phyloP scores from a whole-genome alignment of 2,113 vertebrate species.

The Ameiurus melas region DNA sequence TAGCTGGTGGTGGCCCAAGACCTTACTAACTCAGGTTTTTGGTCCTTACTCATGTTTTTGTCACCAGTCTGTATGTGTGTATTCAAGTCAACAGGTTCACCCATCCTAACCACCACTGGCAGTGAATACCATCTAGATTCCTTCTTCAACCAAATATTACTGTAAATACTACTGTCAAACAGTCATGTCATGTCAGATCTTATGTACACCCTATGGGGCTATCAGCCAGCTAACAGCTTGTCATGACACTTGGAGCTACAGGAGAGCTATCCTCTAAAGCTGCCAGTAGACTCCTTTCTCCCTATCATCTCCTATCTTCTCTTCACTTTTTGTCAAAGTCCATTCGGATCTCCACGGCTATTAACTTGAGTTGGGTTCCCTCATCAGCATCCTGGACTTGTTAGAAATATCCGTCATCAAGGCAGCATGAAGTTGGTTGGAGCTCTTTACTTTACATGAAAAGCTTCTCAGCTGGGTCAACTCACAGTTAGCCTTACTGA shows the following conservation, averaged over 20 bases:
- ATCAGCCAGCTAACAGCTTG: background rate
- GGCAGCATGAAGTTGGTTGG: background rate
- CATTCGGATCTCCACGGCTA: background rate
- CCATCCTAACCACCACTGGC: background rate
- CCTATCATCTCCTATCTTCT: background rate
- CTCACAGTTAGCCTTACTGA: background rate
- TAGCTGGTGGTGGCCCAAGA: no score
- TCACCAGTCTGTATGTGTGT: background rate
- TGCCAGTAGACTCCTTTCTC: background rate
- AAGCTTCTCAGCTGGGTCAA: background rate
- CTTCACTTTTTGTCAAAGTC: background rate
- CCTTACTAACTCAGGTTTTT: background rate
- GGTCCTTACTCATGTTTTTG: background rate
- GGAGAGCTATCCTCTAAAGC: background rate
- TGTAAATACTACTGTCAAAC: background rate
- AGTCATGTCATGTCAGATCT: background rate
- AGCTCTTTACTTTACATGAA: background rate
- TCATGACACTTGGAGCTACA: background rate
- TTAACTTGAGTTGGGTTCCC: background rate
- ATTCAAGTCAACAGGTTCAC: background rate
- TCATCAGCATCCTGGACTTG: background rate
- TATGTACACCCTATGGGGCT: background rate
- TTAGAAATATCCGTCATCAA: background rate
- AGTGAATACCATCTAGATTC: background rate
- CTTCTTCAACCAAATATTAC: background rate